These are phyloP conservation scores for Drosophila lacteicornis DNA, from an alignment of 1,140 invertebrate genomes.

Conservation along the genomic window DNA sequence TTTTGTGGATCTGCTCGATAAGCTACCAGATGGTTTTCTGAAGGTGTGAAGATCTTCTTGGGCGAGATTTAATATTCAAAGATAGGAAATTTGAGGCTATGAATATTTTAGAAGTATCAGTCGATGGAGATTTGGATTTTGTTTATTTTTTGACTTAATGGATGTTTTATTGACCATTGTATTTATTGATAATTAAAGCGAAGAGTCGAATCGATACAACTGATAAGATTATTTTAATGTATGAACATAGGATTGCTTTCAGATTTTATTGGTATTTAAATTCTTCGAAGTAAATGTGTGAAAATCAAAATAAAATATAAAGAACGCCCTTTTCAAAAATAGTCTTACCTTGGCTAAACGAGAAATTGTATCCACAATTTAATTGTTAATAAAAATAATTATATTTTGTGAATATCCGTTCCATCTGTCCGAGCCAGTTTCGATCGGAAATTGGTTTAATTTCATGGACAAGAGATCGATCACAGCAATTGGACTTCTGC, in stretches of 20 bases:
- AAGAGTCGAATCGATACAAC: background rate
- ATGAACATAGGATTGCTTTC: background rate
- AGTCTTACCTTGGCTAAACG: too few relatives aligned
- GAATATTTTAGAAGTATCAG: background rate
- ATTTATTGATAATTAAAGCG: background rate
- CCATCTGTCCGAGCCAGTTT: background rate
- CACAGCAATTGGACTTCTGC: background rate
- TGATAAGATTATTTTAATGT: background rate
- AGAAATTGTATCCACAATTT: too few relatives aligned
- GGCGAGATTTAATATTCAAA: conserved; percentile 1
- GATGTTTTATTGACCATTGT: conserved; percentile 1
- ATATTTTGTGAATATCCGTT: conserved; percentile 16
- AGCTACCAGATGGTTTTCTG: conserved; percentile 33
- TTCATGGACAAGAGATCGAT: conserved; percentile 18
- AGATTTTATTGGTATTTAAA: background rate
- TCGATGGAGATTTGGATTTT: background rate
- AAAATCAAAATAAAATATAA: background rate
- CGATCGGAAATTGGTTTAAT: conserved; percentile 23
- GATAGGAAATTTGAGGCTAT: background rate
- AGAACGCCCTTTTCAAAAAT: too few relatives aligned
- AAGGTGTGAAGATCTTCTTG: conserved; percentile 35
- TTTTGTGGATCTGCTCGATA: conserved; percentile 29
- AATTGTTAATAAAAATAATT: too few relatives aligned
- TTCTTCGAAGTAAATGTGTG: background rate
- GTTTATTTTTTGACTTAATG: background rate